phyloP scores from a whole-genome alignment of 2,888 invertebrate genomes.

The Mongoloraphidia duomilia region DNA sequence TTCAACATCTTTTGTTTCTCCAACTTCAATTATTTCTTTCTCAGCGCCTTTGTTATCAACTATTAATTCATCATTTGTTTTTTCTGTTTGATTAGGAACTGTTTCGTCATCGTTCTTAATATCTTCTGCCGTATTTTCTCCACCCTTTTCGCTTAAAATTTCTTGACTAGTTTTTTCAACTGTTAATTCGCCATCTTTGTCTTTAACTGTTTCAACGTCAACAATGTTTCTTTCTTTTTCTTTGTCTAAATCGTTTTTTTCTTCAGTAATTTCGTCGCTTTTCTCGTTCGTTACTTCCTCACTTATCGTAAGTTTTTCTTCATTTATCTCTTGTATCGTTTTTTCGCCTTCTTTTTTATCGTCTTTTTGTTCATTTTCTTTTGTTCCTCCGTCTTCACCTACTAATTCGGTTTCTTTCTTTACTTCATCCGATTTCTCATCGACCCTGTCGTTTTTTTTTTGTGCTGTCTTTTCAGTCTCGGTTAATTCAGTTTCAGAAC shows the following conservation, averaged over 20 bases:
- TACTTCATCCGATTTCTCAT: slow-evolving; percentile 9
- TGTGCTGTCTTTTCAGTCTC: slow-evolving; percentile 2
- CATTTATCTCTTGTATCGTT: slow-evolving; percentile 5
- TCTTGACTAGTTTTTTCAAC: slow-evolving; percentile 5
- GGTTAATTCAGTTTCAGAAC: slow-evolving; percentile 4
- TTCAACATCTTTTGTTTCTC: slow-evolving; percentile 8
- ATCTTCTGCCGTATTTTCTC: slow-evolving; percentile 29
- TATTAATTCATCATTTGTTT: slow-evolving; percentile 25
- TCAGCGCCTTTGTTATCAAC: slow-evolving; percentile 37
- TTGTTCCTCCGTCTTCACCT: neutral
- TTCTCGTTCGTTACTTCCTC: neutral
- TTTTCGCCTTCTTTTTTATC: slow-evolving; percentile 7
- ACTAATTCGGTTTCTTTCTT: slow-evolving; percentile 8
- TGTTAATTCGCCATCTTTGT: neutral
- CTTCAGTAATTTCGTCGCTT: neutral
- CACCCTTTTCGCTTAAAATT: slow-evolving; percentile 22
- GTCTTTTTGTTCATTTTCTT: slow-evolving; percentile 7
- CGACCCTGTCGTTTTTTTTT: slow-evolving; percentile 9
- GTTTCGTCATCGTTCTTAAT: slow-evolving; percentile 26
- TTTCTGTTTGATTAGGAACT: slow-evolving; percentile 27
- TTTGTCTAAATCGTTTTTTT: slow-evolving; percentile 6
- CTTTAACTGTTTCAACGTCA: slow-evolving; percentile 23
- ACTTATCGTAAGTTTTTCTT: neutral
- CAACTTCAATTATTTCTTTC: slow-evolving; percentile 14
- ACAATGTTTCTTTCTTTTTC: slow-evolving; percentile 17